A percentile compares a stretch with the other conserved stretches of the same genome.
Conservation (phyloP, 1,140 invertebrate genomes). For the Colletes gigas region DNA sequence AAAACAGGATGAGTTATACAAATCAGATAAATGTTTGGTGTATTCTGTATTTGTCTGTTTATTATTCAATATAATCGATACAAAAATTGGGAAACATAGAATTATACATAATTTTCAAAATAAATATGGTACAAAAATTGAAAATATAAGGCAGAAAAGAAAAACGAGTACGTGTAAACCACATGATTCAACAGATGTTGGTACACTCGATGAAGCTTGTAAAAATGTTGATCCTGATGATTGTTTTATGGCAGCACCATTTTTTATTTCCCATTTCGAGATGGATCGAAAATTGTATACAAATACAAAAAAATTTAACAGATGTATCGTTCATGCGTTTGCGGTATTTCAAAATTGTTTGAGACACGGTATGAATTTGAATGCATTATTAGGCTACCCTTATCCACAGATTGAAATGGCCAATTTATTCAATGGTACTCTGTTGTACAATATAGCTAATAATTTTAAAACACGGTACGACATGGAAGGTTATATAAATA, state of each 20-base stretch:
- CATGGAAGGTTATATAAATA: slow-evolving; percentile 81
- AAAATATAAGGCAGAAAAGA: slow-evolving; percentile 13
- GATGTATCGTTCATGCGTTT: slow-evolving; percentile 85
- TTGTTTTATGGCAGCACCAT: slow-evolving; percentile 83
- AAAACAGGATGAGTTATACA: slow-evolving; percentile 75
- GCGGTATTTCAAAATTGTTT: slow-evolving; percentile 88
- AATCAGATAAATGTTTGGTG: slow-evolving; percentile 81
- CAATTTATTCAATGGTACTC: slow-evolving; percentile 86
- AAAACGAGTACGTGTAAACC: slow-evolving; percentile 28
- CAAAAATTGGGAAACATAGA: slow-evolving; percentile 77
- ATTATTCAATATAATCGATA: slow-evolving; percentile 84
- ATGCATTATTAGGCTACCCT: slow-evolving; percentile 84
- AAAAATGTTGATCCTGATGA: slow-evolving; percentile 80
- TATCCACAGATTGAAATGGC: slow-evolving; percentile 81
- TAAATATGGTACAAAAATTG: slow-evolving; percentile 52
- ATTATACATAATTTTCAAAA: slow-evolving; percentile 57
- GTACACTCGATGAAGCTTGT: slow-evolving; percentile 59
- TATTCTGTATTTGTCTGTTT: slow-evolving; percentile 84
- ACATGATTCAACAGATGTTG: slow-evolving; percentile 15
- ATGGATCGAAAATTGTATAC: slow-evolving; percentile 83
- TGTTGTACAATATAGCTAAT: slow-evolving; percentile 87
- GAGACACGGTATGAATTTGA: slow-evolving; percentile 84
- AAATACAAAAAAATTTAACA: slow-evolving; percentile 84
- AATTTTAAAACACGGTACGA: slow-evolving; percentile 82
- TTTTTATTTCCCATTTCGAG: slow-evolving; percentile 85